Conservation (phyloP, 2,888 invertebrate species). For the Tigriopus californicus region DNA sequence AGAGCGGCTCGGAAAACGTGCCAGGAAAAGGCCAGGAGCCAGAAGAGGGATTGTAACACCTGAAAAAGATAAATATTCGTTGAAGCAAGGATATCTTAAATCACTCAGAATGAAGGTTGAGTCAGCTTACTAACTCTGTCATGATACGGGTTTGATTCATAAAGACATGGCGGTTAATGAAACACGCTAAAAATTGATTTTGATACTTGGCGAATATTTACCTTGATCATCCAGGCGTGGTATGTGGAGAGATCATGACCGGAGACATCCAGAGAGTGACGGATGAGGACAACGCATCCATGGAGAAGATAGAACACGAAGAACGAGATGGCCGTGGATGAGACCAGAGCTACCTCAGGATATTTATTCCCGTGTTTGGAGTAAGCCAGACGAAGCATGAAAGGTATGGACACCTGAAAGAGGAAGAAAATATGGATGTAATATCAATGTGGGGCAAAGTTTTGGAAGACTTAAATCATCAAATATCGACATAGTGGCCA, state of each 20-base stretch:
- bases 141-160: background rate
- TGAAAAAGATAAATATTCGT: background rate
- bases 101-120: background rate
- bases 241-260: background rate
- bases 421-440: background rate
- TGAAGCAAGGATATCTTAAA: background rate
- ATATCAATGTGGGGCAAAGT: too few relatives aligned
- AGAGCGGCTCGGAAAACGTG: background rate
- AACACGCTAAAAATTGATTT: too few relatives aligned
- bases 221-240: background rate
- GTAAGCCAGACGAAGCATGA: background rate
- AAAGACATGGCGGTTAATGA: background rate
- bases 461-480: too few relatives aligned
- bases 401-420: background rate
- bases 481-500: too few relatives aligned
- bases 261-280: background rate
- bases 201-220: background rate
- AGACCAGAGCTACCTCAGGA: background rate
- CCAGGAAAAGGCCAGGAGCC: constrained; percentile 1
- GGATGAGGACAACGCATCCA: background rate
- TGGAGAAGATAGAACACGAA: background rate
- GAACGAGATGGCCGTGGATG: background rate
- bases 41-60: background rate
- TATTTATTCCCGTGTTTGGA: background rate
- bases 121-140: background rate